Evolutionary conservation across 2,113 vertebrate genomes (phyloP), one percentile per base, ranked within the genome.

Genomic region (Catharus bicknelli): DNA sequence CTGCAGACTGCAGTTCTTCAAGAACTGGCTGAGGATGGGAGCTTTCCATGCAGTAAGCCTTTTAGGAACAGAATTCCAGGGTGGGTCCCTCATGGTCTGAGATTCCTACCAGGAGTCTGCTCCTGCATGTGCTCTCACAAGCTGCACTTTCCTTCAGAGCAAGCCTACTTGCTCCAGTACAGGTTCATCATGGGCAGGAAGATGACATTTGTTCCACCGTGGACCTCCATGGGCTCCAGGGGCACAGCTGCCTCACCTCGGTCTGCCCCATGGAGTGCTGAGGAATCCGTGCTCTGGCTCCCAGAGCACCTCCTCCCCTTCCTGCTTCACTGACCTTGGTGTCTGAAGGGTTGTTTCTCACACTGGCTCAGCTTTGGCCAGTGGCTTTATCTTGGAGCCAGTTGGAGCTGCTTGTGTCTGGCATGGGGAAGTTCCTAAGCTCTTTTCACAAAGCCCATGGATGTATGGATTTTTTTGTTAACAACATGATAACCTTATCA

Each of bases 81-180:
- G 7, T 19, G 21, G 7, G 11, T 32, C 2, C 7, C 6, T 6
- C 25, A 45, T 0, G 0, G 36, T 11, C 25, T 59, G 34, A 4
- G 34, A 14, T 18, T 58, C 29, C 26, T 47, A 9, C 25, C 29
- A 29, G n/a, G 5, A 68, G 4, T 22, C 16, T 69, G 40, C 11
- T 89, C 27, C 40, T 70, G 18, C 16, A 2, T 18, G 11, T 27
- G 18, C 22, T 72, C 18, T 36, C 43, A 42, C 19, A 36, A 74
- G 25, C 48, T 63, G 11, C 10, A 16, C 14, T 32, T 64, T 55
- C 27, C 32, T 66, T 61, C 15, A 17, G 53, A 34, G 10, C n/a
- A 54, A 38, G n/a, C 19, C 19, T 45, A 30, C 23, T n/a, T 61
- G 11, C 9, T 38, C n/a, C 64, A 40, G 13, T 7, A 3, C 0